Evolutionary conservation across 2,797 vertebrate species (phyloP).

Genomic region (Acipenser oxyrinchus): DNA sequence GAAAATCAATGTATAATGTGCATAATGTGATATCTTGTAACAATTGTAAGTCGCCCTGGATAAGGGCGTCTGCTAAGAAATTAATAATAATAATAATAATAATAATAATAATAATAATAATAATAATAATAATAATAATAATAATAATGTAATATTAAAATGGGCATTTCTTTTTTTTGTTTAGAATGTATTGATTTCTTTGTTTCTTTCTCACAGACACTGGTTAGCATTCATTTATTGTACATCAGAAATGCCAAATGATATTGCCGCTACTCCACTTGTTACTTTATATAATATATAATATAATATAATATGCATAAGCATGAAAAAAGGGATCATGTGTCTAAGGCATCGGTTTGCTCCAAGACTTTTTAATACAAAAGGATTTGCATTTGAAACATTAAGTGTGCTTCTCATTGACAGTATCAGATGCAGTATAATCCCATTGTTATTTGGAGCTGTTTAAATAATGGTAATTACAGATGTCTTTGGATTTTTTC

Average conservation of each 20-base stretch:
- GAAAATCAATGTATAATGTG: too few species aligned
- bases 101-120: too few species aligned
- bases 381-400: conserved; percentile 40
- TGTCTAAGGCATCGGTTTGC: conserved; percentile 10
- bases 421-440: conserved; percentile 45
- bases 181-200: too few species aligned
- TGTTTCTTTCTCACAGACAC: too few species aligned
- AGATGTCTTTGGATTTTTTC: conserved; percentile 61
- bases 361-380: conserved; percentile 30
- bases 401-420: conserved; percentile 39
- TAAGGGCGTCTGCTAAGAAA: too few species aligned
- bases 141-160: too few species aligned
- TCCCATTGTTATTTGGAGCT: conserved; percentile 58
- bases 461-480: conserved; percentile 68
- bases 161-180: too few species aligned
- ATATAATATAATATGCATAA: neutral
- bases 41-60: too few species aligned
- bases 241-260: neutral
- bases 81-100: too few species aligned
- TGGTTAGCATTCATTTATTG: neutral
- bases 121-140: too few species aligned
- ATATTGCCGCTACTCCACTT: neutral
- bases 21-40: too few species aligned
- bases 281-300: neutral
- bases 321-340: neutral